Base-by-base conservation (phyloP, 2,888 invertebrate species). In the Xylocampa areola region DNA sequence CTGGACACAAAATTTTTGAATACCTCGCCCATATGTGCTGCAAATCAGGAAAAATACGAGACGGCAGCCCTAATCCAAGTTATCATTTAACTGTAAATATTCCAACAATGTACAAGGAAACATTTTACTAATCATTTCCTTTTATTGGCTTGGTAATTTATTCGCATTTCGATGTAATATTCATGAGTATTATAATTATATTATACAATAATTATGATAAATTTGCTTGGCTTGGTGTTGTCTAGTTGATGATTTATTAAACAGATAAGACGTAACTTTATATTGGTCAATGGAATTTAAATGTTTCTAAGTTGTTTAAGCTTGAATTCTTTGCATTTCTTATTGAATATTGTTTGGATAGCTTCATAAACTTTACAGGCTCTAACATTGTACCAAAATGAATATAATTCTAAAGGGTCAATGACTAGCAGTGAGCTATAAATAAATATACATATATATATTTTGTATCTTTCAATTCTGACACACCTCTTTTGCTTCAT, bases 101-200 rank as follows among this genome's bases (percentile, higher is more conserved):
- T 45, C 32, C 14, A 17, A 25, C 35, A 36, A 35, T 41, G 49
- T 49, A 36, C 16, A 61, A 59, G 66, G 52, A 43, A 63, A 41
- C 45, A 47, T 47, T 47, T 43, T 54, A 41, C 49, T 45, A 67
- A 65, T 67, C 23, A 45, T 45, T 65, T 67, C 45, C 49, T 41
- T 59, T 41, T 66, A 52, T 66, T 59, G 35, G 41, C 39, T 27
- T 17, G 29, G 29, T 32, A 51, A 65, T 58, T 27, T 65, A 63
- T 65, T 58, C 30, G 35, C 21, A 21, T 39, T 14, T 23, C 2
- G 25, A 35, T 35, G 10, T 17, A 48, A 48, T 65, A 65, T 63
- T 65, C 32, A 58, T 63, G 51, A 41, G 51, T 29, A 40, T 40
- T 50, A 17, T 40, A 57, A 58, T 49, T 33, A 16, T 44, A 35